These are phyloP conservation scores for Erpornis zantholeuca DNA, from an alignment of 2,113 vertebrate species.

Conservation along the genomic window DNA sequence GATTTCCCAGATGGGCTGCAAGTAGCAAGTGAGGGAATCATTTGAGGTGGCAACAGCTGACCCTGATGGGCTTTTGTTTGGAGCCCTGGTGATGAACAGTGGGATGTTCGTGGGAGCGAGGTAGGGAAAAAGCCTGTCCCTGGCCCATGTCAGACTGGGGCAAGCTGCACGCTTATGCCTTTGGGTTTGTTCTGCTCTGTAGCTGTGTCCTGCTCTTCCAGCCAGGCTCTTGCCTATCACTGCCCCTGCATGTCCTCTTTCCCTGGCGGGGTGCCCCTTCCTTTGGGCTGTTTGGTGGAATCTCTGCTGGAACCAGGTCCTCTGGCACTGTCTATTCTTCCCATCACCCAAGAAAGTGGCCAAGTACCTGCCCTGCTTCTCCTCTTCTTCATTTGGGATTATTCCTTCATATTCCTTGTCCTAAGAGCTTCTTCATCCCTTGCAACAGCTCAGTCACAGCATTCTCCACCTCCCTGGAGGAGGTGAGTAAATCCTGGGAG, in stretches of 20 bases:
- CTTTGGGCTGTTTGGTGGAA: not conserved
- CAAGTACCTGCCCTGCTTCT: not conserved
- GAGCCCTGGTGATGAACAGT: rapidly evolving
- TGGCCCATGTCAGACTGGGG: rapidly evolving
- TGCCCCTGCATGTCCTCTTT: rapidly evolving
- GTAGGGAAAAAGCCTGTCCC: not conserved
- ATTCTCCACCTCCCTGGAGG: not conserved
- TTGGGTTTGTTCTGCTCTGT: not conserved
- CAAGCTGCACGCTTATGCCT: rapidly evolving
- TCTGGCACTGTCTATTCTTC: not conserved
- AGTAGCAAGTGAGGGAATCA: not conserved
- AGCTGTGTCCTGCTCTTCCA: not conserved
- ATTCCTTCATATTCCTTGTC: not conserved
- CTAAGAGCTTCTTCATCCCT: not conserved
- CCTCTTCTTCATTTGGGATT: not conserved
- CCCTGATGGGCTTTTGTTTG: not conserved
- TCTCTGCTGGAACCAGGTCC: not conserved
- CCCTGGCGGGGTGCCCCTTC: not conserved
- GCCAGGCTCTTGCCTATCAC: rapidly evolving
- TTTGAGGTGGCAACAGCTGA: not conserved
- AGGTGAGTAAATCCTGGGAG: not conserved
- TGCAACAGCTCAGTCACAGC: not conserved
- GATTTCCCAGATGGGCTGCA: not conserved
- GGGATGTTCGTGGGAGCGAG: not conserved
- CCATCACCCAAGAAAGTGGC: not conserved